These are phyloP conservation scores for Numenius phaeopus DNA, from an alignment of 2,797 vertebrate genomes.

Conservation along the genomic window DNA sequence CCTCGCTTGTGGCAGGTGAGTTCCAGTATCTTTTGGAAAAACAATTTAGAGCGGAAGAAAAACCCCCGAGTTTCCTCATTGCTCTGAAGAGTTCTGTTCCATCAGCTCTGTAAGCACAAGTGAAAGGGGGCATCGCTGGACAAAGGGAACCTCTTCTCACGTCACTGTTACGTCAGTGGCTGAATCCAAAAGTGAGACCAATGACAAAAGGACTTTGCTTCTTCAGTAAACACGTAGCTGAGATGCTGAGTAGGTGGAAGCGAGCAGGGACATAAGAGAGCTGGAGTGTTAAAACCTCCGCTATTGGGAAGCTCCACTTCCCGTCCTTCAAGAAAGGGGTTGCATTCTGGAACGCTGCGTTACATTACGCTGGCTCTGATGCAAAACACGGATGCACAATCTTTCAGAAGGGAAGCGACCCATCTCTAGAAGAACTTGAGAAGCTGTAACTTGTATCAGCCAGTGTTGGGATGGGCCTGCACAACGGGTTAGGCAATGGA, in stretches of 20 bases:
- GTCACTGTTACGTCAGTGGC: neutral
- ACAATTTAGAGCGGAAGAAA: neutral
- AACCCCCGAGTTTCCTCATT: neutral
- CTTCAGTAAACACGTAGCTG: neutral
- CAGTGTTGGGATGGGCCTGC: neutral
- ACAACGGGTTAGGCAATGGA: neutral
- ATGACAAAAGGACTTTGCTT: neutral
- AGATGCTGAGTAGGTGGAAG: neutral
- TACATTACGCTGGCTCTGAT: fast-evolving
- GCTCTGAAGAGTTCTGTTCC: neutral
- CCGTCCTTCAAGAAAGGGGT: neutral
- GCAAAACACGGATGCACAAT: neutral
- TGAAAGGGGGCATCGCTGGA: neutral
- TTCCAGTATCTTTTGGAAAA: neutral
- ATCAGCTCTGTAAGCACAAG: neutral
- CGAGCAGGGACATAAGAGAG: neutral
- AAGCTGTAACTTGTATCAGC: neutral
- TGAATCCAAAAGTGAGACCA: neutral
- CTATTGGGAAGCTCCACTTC: neutral
- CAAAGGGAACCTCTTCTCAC: neutral
- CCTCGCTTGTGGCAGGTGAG: neutral
- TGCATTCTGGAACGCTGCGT: neutral
- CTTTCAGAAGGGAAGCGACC: neutral
- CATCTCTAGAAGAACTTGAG: neutral
- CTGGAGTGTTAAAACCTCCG: neutral